phyloP scores from a whole-genome alignment of 1,140 invertebrate genomes.

The Hesperophylax magnus region DNA sequence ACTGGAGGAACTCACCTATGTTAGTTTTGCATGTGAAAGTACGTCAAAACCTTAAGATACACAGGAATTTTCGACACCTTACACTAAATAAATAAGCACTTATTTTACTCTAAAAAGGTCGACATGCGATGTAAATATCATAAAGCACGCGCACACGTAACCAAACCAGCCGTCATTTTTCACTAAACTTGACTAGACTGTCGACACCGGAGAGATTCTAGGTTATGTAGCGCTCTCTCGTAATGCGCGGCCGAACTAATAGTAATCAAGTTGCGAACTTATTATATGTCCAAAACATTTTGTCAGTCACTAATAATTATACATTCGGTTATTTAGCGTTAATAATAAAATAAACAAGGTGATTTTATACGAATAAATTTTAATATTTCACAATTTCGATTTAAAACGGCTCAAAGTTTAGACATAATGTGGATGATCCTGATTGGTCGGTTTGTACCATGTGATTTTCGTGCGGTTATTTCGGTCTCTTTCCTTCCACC shows the following conservation, averaged over 20 bases:
- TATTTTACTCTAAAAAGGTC: slow-evolving; percentile 41
- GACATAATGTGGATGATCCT: slow-evolving; percentile 69
- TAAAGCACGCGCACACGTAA: slow-evolving; percentile 72
- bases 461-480: slow-evolving; percentile 45
- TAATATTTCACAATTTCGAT: background rate
- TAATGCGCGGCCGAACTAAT: slow-evolving; percentile 62
- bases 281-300: slow-evolving; percentile 52
- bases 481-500: slow-evolving; percentile 61
- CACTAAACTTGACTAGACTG: slow-evolving; percentile 65
- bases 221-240: slow-evolving; percentile 65
- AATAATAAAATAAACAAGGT: slow-evolving; percentile 1
- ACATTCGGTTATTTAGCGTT: background rate
- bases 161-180: slow-evolving; percentile 74
- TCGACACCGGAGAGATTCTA: slow-evolving; percentile 51
- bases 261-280: slow-evolving; percentile 64
- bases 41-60: slow-evolving; percentile 30
- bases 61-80: slow-evolving; percentile 42
- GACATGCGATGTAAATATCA: slow-evolving; percentile 69
- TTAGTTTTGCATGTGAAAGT: slow-evolving; percentile 45
- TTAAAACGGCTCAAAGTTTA: slow-evolving; percentile 37
- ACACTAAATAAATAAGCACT: slow-evolving; percentile 50
- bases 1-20: slow-evolving; percentile 36
- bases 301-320: slow-evolving; percentile 21
- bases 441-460: slow-evolving; percentile 66
- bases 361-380: background rate